Evolutionary conservation across 2,113 vertebrate species (phyloP).

Genomic region (Sturnira hondurensis): DNA sequence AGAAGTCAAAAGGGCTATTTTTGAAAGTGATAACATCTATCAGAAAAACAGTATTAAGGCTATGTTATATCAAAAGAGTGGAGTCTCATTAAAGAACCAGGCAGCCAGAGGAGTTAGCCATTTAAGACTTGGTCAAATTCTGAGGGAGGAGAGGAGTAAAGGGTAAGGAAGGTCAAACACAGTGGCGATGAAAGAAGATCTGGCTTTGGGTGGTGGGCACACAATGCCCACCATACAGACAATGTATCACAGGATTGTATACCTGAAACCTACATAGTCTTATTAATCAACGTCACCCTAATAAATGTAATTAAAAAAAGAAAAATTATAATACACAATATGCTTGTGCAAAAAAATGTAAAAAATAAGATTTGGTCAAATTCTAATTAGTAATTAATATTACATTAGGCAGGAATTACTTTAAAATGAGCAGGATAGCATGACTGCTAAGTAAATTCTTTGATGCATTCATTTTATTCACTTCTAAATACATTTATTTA

Average conservation of each 20-base stretch:
- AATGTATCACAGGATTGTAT: neutral
- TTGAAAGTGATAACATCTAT: neutral
- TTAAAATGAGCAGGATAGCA: neutral
- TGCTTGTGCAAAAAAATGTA: neutral
- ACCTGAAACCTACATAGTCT: neutral
- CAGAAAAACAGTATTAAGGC: neutral
- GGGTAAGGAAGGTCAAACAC: neutral
- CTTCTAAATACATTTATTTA: constrained; percentile 25
- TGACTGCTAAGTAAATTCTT: neutral
- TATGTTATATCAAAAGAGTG: neutral
- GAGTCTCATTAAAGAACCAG: neutral
- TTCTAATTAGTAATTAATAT: constrained; percentile 13
- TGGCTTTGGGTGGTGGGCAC: neutral
- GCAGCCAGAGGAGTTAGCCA: neutral
- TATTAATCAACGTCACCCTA: neutral
- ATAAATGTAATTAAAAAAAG: neutral
- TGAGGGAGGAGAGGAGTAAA: neutral
- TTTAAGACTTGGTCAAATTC: constrained; percentile 4
- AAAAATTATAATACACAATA: neutral
- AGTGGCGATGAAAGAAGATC: neutral
- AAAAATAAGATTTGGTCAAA: neutral
- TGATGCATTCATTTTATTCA: neutral
- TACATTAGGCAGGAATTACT: constrained; percentile 2
- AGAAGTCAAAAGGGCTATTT: neutral
- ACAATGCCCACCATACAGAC: neutral